Evolutionary conservation across 2,113 vertebrate species (phyloP).

Genomic region (Mormyrus iriodes): DNA sequence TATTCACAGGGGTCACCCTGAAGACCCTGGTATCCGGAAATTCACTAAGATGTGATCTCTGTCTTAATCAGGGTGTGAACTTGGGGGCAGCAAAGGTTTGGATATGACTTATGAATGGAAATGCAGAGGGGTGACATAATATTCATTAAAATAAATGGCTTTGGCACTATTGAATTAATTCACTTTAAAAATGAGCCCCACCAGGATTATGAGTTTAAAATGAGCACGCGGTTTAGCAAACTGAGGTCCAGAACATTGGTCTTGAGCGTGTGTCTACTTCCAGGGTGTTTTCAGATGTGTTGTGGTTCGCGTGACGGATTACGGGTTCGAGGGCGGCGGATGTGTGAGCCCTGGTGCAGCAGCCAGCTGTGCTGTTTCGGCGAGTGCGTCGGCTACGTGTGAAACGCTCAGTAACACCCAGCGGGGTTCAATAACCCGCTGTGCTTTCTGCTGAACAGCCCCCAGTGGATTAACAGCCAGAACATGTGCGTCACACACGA

Average conservation of each 20-base stretch:
- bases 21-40: neutral
- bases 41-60: neutral
- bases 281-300: neutral
- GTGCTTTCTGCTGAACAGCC: slow-evolving; percentile 31
- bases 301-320: neutral
- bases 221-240: neutral
- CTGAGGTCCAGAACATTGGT: neutral
- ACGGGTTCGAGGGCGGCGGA: neutral
- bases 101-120: neutral
- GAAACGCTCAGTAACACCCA: slow-evolving; percentile 27
- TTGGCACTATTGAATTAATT: neutral
- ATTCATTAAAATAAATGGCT: neutral
- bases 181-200: neutral
- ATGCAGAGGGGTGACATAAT: neutral
- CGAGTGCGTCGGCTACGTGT: slow-evolving; percentile 27
- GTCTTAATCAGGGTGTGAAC: neutral
- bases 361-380: neutral
- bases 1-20: slow-evolving; percentile 23
- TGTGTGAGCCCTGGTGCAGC: neutral
- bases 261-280: neutral
- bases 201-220: neutral
- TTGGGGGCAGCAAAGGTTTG: neutral
- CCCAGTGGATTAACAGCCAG: slow-evolving; percentile 32
- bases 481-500: slow-evolving; percentile 34
- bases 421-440: slow-evolving; percentile 35